Evolutionary conservation across 2,888 invertebrate genomes (phyloP).

Genomic region (Pollenia griseotomentosa): DNA sequence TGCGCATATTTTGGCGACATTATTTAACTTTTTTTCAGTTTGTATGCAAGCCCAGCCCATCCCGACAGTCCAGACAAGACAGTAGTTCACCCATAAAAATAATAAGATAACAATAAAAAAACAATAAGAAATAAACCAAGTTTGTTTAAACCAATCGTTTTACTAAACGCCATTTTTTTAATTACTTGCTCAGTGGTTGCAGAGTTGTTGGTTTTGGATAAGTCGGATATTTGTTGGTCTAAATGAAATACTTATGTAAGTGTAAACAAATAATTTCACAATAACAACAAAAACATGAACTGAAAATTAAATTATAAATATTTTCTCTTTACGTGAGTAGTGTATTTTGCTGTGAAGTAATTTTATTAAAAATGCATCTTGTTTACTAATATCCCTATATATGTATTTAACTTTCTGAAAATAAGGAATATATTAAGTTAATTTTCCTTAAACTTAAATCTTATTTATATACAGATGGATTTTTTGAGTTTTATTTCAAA

Average conservation of each 20-base stretch:
- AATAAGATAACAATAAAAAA: neutral
- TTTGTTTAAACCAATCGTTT: constrained; percentile 1
- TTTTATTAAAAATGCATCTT: neutral
- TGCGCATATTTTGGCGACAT: constrained; percentile 20
- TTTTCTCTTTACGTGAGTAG: constrained; percentile 15
- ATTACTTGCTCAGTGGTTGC: neutral
- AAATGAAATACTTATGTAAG: constrained; percentile 21
- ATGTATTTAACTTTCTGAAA: too few relatives aligned
- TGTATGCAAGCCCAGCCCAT: constrained; percentile 29
- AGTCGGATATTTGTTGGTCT: neutral
- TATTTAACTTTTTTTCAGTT: neutral
- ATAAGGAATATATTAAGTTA: too few relatives aligned
- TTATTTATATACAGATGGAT: too few relatives aligned
- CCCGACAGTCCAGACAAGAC: neutral
- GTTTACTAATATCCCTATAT: too few relatives aligned
- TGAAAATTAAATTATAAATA: neutral
- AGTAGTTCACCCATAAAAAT: neutral
- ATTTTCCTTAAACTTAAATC: too few relatives aligned
- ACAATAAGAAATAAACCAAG: neutral
- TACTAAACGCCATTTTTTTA: neutral
- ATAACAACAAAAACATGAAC: constrained; percentile 1
- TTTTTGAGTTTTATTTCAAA: too few relatives aligned
- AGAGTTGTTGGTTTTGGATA: neutral
- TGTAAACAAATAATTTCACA: neutral
- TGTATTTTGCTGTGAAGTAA: neutral